Evolutionary conservation across 2,888 invertebrate species (phyloP), one percentile per base, ranked within the genome.

Genomic region (Congeria kusceri): DNA sequence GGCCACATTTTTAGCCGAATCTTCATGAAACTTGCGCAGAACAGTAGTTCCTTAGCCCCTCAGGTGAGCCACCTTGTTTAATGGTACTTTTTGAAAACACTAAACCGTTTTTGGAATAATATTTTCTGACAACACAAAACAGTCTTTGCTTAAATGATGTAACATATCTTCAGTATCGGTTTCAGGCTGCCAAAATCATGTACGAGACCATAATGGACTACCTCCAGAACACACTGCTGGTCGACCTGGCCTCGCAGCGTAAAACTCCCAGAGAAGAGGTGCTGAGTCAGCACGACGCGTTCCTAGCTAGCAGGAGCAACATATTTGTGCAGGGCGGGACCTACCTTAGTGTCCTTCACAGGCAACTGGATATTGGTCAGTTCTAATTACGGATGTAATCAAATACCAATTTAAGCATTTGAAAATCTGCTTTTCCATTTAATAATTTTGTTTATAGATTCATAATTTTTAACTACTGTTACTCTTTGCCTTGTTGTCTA

Each of bases 121-220:
- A n/a, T 46, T 46, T 46, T 46, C 46, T 46, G 46, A 46, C n/a
- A n/a, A n/a, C n/a, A n/a, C n/a, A n/a, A n/a, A n/a, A n/a, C n/a
- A n/a, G n/a, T n/a, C n/a, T n/a, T n/a, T n/a, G n/a, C 46, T 46
- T 13, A 13, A 46, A 46, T 13, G 46, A 13, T 13, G 46, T 46
- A 46, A 46, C 11, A 13, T n/a, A n/a, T n/a, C n/a, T n/a, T n/a
- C n/a, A n/a, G n/a, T n/a, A n/a, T 25, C 32, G 20, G 44, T 69
- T 65, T 9, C 76, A 91, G 91, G 91, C 89, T n/a, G 91, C 90
- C 3, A 83, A 88, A 70, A 82, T 89, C 53, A 91, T 92, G 88
- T 92, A 89, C 84, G 85, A 90, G 57, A 83, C 85, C 15, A 87
- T 91, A 3, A 88, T 89, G 90, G 76, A 85, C 59, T 83, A 88